Base-by-base conservation (phyloP, 2,888 invertebrate species). In the Urechis unicinctus region DNA sequence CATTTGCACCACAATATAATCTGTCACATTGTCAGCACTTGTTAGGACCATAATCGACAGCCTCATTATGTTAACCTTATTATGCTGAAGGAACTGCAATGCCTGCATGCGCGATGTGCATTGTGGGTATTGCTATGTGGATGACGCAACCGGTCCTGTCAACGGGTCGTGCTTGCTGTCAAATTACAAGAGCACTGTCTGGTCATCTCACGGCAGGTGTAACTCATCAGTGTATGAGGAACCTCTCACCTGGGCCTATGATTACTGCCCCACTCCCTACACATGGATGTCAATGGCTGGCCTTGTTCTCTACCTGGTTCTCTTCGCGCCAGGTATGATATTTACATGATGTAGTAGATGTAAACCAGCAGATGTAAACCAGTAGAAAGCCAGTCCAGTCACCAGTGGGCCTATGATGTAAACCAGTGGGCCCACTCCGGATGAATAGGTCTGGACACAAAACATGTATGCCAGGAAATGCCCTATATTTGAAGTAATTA, bases 71-170 rank as follows among this genome's bases (percentile, higher is more conserved):
- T n/a, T n/a, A n/a, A n/a, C n/a, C n/a, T n/a, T n/a, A n/a, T n/a
- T 48, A 6, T 21, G 6, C 51, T 61, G 4, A 59, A 76, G 74
- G 31, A 71, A 71, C 17, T 81, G 81, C 62, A 72, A 78, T 59
- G 68, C 69, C 36, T 82, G 82, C 66, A 77, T 79, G 52, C 67
- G 70, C 44, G 74, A 75, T 55, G 64, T 71, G 22, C 65, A 70
- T 26, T 82, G 82, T 65, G 82, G 82, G 1, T 81, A 77, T 65
- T 81, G 81, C 63, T 81, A 71, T 60, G 57, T 65, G 4, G 70
- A 72, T 52, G 4, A 42, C n/a, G 59, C 53, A 2, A 52, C 58
- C 21, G 65, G 64, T 2, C 58, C 64, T 24, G 45, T 53, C 21
- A 75, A 78, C 60, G 71, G 74, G 0, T 73, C 77, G 3, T 80